These are phyloP conservation scores for Latrodectus hesperus DNA, from an alignment of 2,888 invertebrate genomes.

Conservation along the genomic window DNA sequence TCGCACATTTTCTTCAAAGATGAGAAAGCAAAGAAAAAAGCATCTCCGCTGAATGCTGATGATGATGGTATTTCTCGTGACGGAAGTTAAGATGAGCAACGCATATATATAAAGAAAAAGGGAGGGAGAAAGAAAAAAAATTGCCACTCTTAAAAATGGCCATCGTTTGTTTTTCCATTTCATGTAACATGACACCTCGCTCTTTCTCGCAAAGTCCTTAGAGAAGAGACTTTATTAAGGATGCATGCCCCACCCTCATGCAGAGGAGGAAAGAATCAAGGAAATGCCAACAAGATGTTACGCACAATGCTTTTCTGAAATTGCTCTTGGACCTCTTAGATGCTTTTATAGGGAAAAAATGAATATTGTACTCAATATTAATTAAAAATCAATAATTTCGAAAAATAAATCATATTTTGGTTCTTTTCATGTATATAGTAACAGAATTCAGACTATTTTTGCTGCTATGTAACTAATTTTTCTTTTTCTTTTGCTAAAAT, in stretches of 20 bases:
- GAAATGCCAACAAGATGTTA: too few species aligned
- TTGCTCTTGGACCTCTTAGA: too few species aligned
- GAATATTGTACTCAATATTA: too few species aligned
- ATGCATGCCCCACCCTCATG: not conserved
- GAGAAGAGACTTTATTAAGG: slow-evolving; percentile 29
- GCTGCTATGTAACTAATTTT: too few species aligned
- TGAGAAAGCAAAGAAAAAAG: slow-evolving; percentile 8
- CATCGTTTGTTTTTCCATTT: slow-evolving; percentile 40
- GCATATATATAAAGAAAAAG: slow-evolving; percentile 6
- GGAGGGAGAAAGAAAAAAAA: slow-evolving; percentile 8
- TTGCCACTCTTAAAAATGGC: slow-evolving; percentile 29
- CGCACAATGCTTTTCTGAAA: too few species aligned
- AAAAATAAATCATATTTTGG: too few species aligned
- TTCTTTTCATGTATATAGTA: too few species aligned
- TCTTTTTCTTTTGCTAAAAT: too few species aligned
- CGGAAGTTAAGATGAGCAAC: not conserved
- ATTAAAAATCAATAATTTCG: too few species aligned
- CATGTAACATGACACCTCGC: slow-evolving; percentile 38
- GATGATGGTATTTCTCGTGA: slow-evolving; percentile 54
- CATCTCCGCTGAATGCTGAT: slow-evolving; percentile 41
- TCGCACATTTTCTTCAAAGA: not conserved
- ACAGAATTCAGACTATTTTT: too few species aligned
- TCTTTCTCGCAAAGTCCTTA: slow-evolving; percentile 30
- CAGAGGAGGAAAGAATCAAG: too few species aligned
- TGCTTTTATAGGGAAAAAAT: too few species aligned